Base-by-base conservation (phyloP, 30 jellyfish, hydroid and myxozoan genomes). In the Aurelia aurita region DNA sequence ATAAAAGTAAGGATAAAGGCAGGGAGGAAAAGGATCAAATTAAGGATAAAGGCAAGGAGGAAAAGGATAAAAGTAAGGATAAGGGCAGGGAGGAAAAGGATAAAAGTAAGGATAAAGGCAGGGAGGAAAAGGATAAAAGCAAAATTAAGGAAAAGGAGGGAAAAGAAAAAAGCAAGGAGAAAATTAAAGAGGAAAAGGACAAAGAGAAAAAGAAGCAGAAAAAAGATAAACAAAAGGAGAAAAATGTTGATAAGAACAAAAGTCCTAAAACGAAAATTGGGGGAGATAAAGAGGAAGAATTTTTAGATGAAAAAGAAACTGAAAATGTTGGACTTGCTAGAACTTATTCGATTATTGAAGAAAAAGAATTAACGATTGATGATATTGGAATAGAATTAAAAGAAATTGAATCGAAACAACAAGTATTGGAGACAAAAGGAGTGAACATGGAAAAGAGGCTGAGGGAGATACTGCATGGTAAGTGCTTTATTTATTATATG, bases 361-460 rank as follows among this genome's bases (percentile, higher is more conserved):
- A 94, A 20, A 84, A 79, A 49, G 90, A 84, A 62, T 62, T 83
- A 54, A 72, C 91, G 16, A 22, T 81, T 15, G 96, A 94, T 25
- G 97, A 84, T 44, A 94, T 94, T 57, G 96, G 79, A 35, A 59
- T 12, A 18, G 99, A 94, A 55, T 46, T 94, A 47, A 74, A 80
- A 31, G 69, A 46, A 39, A 79, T 73, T 43, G 99, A 94, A 29
- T 69, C 77, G 3, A 85, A 71, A 25, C 99, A 94, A 68, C 57
- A 96, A 46, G 85, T 67, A 23, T 53, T 94, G 63, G 99, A 94
- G 57, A 28, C 35, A 64, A 84, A 76, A 54, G 99, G 99, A 8
- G 99, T 94, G 19, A 63, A 66, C 26, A 94, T 94, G 99, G 99
- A 94, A 47, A 94, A 94, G 87, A 77, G 83, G 59, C 81, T 94